Percentiles rank a stretch among this genome's conserved stretches.
Evolutionary conservation across 2,113 vertebrate genomes (phyloP).

Genomic region (Circaetus cinerascens): DNA sequence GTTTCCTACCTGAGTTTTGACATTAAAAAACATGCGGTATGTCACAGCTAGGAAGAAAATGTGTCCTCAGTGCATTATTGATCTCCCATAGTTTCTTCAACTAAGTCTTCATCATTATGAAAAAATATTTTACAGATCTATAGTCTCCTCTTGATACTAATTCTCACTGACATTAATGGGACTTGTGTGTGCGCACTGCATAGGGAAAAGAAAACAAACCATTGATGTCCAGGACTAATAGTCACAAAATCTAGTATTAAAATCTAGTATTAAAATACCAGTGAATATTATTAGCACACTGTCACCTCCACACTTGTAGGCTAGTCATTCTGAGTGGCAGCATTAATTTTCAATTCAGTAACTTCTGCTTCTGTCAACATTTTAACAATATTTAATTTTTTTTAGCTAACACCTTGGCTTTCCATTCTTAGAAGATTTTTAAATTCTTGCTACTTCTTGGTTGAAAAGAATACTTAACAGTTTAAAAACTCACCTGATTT

Average conservation of each 20-base stretch:
- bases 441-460: background rate
- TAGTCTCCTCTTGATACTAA: conserved; percentile 10
- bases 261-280: conserved; percentile 11
- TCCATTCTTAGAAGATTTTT: background rate
- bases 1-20: conserved; percentile 5
- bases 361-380: background rate
- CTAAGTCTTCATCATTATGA: background rate
- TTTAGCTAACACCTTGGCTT: background rate
- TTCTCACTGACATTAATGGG: conserved; percentile 8
- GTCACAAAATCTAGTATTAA: background rate
- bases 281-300: background rate
- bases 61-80: background rate
- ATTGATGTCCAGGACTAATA: background rate
- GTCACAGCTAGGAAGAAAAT: background rate
- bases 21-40: background rate
- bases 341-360: background rate
- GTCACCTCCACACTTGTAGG: background rate
- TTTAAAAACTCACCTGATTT: background rate
- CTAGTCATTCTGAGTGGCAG: background rate
- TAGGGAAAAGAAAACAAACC: conserved; percentile 11
- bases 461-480: background rate
- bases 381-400: background rate
- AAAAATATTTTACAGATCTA: conserved; percentile 28
- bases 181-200: background rate
- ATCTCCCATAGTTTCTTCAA: conserved; percentile 12